Evolutionary conservation across 1,140 invertebrate genomes (phyloP).

Genomic region (Hyposmocoma kahamanoa): DNA sequence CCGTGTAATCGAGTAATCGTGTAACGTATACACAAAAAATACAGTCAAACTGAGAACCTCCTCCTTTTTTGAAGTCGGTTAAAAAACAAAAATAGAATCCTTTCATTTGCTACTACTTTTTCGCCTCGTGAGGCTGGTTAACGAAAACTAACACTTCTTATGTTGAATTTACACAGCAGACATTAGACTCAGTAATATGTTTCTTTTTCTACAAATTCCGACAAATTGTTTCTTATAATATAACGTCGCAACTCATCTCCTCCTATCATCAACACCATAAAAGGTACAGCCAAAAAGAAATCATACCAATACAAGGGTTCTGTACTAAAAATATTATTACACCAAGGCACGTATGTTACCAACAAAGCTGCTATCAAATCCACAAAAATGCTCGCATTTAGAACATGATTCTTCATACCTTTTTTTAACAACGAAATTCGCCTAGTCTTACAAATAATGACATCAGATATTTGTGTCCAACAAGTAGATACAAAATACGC

Average conservation of each 20-base stretch:
- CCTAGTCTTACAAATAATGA: conserved; percentile 88
- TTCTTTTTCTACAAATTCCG: conserved; percentile 86
- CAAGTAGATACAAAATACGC: conserved; percentile 88
- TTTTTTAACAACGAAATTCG: conserved; percentile 84
- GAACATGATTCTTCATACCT: conserved; percentile 83
- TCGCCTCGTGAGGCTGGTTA: too few species aligned
- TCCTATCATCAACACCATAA: conserved; percentile 82
- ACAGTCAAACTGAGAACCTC: too few species aligned
- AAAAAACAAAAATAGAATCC: too few species aligned
- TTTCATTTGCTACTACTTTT: too few species aligned
- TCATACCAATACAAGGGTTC: conserved; percentile 75
- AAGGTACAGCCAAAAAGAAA: conserved; percentile 85
- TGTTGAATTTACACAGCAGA: neutral
- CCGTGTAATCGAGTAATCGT: too few species aligned
- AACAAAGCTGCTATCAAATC: conserved; percentile 78
- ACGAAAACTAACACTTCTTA: too few species aligned
- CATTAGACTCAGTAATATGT: conserved; percentile 84
- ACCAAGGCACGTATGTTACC: conserved; percentile 81
- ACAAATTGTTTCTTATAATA: conserved; percentile 81
- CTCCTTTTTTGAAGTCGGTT: too few species aligned
- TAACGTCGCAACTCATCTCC: conserved; percentile 85
- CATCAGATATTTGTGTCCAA: conserved; percentile 86
- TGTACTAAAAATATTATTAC: conserved; percentile 77
- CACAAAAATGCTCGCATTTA: conserved; percentile 82
- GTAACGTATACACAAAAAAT: too few species aligned